Conservation (phyloP, 2,797 vertebrate species). For the Pantherophis vulpinus region DNA sequence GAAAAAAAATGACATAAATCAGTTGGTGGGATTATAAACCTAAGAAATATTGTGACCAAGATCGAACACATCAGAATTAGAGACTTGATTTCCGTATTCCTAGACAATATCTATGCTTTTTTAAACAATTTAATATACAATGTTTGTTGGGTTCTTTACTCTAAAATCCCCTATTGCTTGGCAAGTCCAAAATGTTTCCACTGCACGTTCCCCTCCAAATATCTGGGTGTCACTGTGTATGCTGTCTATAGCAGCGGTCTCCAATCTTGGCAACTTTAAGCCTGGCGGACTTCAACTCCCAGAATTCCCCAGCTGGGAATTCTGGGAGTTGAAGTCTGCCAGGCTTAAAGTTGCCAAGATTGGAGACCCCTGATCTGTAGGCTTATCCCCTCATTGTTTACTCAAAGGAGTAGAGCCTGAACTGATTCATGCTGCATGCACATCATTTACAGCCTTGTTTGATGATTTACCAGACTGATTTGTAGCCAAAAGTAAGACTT, state of each 20-base stretch:
- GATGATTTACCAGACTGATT: background rate
- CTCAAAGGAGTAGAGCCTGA: background rate
- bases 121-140: background rate
- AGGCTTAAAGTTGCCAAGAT: too few species aligned
- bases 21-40: too few species aligned
- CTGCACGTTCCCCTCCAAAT: background rate
- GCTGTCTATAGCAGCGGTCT: background rate
- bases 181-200: conserved; percentile 8
- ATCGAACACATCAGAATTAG: background rate
- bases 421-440: conserved; percentile 1
- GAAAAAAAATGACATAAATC: background rate
- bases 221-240: background rate
- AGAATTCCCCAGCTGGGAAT: too few species aligned
- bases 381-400: conserved; percentile 6
- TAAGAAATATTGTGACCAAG: background rate
- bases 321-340: too few species aligned
- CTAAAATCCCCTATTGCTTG: conserved; percentile 15
- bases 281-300: too few species aligned
- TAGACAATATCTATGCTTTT: background rate
- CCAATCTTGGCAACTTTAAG: too few species aligned
- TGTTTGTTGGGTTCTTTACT: conserved; percentile 1
- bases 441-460: background rate
- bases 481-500: background rate
- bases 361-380: background rate
- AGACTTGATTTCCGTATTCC: conserved; percentile 16